Conservation (phyloP, 2,797 vertebrate species). For the Microctenopoma stevenorrisi region DNA sequence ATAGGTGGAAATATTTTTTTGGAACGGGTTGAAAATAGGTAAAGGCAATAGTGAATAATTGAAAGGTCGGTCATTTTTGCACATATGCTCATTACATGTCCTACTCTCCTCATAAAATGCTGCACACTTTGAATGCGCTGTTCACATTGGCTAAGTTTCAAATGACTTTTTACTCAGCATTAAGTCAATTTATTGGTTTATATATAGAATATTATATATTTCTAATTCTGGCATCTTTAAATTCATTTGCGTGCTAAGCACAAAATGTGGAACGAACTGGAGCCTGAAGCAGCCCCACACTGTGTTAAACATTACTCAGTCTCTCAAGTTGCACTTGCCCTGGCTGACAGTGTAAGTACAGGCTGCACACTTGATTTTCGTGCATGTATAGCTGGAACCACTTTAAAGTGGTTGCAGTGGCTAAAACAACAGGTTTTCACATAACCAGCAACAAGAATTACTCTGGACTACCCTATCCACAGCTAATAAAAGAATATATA, state of each 20-base stretch:
- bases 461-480: not conserved
- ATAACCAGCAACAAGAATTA: not conserved
- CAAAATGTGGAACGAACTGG: not conserved
- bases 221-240: not conserved
- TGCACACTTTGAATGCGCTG: not conserved
- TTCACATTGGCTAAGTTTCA: not conserved
- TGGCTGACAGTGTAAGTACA: not conserved
- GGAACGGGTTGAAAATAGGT: not conserved
- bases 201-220: not conserved
- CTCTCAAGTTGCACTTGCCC: not conserved
- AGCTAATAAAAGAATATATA: not conserved
- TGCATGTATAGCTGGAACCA: not conserved
- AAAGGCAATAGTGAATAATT: not conserved
- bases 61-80: not conserved
- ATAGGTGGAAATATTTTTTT: not conserved
- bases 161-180: not conserved
- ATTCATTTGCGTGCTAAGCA: not conserved
- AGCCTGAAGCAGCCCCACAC: not conserved
- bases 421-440: not conserved
- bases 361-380: not conserved
- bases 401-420: not conserved
- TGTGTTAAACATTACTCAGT: not conserved
- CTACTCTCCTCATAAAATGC: not conserved
- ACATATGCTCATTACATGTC: not conserved
- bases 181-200: not conserved